These are phyloP conservation scores for Narcine bancroftii DNA, from an alignment of 2,113 vertebrate species.

Conservation along the genomic window DNA sequence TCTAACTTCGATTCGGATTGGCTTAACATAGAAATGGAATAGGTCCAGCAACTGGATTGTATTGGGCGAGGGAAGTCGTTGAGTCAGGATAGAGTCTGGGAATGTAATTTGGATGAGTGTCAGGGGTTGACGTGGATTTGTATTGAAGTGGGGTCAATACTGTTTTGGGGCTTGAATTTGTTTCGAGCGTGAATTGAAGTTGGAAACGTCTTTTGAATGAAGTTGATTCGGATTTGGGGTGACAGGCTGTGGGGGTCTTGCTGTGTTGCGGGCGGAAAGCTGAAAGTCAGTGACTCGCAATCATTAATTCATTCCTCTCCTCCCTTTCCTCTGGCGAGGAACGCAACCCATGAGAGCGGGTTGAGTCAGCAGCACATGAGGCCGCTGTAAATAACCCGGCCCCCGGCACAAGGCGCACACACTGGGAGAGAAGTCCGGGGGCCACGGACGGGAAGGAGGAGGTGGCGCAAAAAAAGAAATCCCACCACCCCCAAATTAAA, in stretches of 20 bases:
- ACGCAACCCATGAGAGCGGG: slow-evolving; percentile 27
- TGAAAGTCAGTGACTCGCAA: slow-evolving; percentile 13
- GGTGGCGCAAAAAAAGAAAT: no score
- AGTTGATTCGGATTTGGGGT: background rate
- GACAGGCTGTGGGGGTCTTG: background rate
- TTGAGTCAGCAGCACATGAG: slow-evolving; percentile 37
- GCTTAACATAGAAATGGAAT: background rate
- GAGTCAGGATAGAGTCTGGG: background rate
- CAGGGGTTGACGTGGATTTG: background rate
- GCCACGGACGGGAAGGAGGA: background rate
- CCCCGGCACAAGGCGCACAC: slow-evolving; percentile 4
- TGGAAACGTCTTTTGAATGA: background rate
- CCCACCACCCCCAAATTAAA: no score
- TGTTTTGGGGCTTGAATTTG: background rate
- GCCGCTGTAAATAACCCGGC: slow-evolving; percentile 28
- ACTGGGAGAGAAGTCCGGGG: background rate
- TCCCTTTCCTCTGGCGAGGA: slow-evolving; percentile 31
- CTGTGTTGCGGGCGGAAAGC: background rate
- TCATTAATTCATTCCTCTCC: slow-evolving; percentile 34
- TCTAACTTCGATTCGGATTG: background rate
- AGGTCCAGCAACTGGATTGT: background rate
- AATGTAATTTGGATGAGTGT: background rate
- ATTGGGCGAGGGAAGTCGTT: background rate
- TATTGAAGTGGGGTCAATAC: background rate
- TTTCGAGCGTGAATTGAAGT: background rate